A percentile compares a stretch with the other conserved stretches of the same genome.
Conservation (phyloP, 2,113 vertebrate genomes). For the Crotophaga sulcirostris region DNA sequence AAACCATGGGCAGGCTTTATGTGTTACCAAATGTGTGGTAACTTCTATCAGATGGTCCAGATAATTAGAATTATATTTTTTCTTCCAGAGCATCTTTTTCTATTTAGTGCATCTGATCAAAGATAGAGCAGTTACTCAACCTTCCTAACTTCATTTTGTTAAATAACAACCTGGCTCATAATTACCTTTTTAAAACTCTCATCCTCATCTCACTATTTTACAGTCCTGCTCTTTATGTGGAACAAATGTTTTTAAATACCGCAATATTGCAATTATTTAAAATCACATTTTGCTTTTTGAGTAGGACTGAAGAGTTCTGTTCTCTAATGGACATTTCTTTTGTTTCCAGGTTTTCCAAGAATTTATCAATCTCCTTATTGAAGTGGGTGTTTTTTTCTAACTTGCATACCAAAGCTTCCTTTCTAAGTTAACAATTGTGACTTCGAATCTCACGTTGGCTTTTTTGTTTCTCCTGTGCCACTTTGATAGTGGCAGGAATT, state of each 20-base stretch:
- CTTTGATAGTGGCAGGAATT: slow-evolving; percentile 65
- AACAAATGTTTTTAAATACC: slow-evolving; percentile 40
- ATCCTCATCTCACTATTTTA: background rate
- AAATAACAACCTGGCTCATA: background rate
- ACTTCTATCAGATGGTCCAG: background rate
- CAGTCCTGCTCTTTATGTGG: background rate
- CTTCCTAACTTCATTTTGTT: background rate
- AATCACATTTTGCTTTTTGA: background rate
- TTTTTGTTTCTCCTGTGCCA: slow-evolving; percentile 57
- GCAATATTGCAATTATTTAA: background rate
- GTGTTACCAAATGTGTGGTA: background rate
- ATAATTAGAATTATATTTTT: background rate
- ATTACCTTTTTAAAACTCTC: background rate
- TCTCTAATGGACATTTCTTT: background rate
- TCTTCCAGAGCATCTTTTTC: background rate
- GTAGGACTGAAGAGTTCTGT: background rate
- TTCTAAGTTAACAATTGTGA: slow-evolving; percentile 33
- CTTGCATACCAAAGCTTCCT: background rate
- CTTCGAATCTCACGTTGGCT: slow-evolving; percentile 15
- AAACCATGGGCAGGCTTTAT: background rate
- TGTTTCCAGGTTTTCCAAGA: background rate
- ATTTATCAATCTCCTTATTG: background rate
- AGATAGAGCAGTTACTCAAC: background rate
- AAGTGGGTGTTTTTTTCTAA: slow-evolving; percentile 41
- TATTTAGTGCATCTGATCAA: background rate